A percentile compares a stretch with the other conserved stretches of the same genome.
Conservation (phyloP, 2,113 vertebrate species). For the Upupa epops region DNA sequence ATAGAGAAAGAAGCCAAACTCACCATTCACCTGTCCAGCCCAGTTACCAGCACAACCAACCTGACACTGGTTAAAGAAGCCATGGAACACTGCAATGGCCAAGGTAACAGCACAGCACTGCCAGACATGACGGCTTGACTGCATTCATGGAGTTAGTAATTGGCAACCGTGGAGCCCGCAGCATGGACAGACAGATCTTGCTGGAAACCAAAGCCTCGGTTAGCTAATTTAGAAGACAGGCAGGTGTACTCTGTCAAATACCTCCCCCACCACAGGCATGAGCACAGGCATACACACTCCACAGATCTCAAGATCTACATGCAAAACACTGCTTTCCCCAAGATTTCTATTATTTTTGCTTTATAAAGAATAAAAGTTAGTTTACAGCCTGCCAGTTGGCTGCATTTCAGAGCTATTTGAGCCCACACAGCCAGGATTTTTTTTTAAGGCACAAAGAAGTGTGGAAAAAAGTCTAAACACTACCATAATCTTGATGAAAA, state of each 20-base stretch:
- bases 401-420: slow-evolving; percentile 37
- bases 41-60: not conserved
- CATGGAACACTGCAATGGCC: not conserved
- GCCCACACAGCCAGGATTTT: not conserved
- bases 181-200: not conserved
- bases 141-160: not conserved
- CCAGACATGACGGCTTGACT: not conserved
- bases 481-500: not conserved
- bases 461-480: not conserved
- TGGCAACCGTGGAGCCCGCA: not conserved
- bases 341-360: slow-evolving; percentile 27
- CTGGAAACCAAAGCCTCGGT: not conserved
- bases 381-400: slow-evolving; percentile 5
- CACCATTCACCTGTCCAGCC: not conserved
- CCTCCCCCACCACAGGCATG: not conserved
- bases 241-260: not conserved
- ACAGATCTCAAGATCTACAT: not conserved
- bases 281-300: not conserved
- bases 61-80: not conserved
- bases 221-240: not conserved
- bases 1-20: not conserved
- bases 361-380: not conserved
- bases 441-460: not conserved
- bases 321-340: not conserved
- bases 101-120: not conserved